A percentile compares a stretch with the other conserved stretches of the same genome.
phyloP scores from a whole-genome alignment of 2,888 invertebrate genomes.

The Oxyteleia sp. region DNA sequence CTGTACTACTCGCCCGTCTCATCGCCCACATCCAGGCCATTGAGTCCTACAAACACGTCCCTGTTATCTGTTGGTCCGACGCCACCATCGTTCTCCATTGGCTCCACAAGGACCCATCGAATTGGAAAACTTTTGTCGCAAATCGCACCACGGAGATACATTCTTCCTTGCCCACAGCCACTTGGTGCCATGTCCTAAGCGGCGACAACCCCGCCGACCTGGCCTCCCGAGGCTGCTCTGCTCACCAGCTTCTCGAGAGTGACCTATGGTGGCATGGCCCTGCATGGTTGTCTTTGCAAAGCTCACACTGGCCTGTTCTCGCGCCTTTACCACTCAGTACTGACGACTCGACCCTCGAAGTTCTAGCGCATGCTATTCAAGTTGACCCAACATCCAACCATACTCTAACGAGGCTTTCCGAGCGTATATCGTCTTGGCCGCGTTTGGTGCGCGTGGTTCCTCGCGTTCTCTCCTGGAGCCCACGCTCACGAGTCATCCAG shows the following conservation, averaged over 20 bases:
- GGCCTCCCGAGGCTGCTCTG: constrained; percentile 20
- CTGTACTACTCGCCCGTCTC: constrained; percentile 21
- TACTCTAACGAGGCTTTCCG: no score
- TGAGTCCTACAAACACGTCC: not conserved
- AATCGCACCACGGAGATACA: constrained; percentile 1
- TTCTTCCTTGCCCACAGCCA: not conserved
- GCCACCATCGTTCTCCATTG: constrained; percentile 8
- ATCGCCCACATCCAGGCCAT: not conserved
- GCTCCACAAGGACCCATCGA: not conserved
- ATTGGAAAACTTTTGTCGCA: constrained; percentile 1
- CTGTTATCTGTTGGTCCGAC: not conserved
- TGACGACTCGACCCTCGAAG: no score
- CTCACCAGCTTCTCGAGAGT: not conserved
- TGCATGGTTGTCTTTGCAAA: not conserved
- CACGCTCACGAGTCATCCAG: no score
- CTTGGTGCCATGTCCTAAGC: constrained; percentile 28
- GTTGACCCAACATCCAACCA: no score
- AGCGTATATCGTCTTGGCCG: no score
- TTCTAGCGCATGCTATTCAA: no score
- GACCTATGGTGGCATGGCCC: constrained; percentile 12
- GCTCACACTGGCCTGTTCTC: constrained; percentile 1
- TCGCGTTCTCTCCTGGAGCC: no score
- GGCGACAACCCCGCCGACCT: constrained; percentile 35
- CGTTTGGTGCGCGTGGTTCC: no score
- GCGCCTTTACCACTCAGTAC: no score